Conservation (phyloP, 2,113 vertebrate genomes). For the Meleagris gallopavo region DNA sequence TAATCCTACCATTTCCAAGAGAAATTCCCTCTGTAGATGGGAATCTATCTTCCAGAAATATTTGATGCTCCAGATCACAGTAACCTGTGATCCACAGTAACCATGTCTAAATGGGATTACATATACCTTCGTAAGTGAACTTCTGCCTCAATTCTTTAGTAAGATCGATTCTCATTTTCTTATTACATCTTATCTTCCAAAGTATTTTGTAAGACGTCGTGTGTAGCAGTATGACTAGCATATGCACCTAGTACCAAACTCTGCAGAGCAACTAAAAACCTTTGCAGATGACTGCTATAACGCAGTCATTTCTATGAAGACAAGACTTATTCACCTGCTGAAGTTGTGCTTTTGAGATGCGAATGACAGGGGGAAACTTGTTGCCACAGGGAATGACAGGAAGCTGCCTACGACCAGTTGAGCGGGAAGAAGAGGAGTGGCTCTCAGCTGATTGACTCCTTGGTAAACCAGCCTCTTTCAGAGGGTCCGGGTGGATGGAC, state of each 20-base stretch:
- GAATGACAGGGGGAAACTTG: conserved; percentile 91
- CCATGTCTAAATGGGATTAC: neutral
- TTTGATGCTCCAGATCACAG: neutral
- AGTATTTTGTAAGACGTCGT: neutral
- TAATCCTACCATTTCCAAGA: neutral
- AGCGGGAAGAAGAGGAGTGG: conserved; percentile 81
- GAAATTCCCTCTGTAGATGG: neutral
- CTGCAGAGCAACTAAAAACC: conserved; percentile 24
- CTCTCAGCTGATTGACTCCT: conserved; percentile 88
- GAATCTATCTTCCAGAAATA: neutral
- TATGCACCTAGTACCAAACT: neutral
- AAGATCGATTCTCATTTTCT: neutral
- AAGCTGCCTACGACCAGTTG: conserved; percentile 86
- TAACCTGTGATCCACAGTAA: neutral
- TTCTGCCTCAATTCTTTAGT: neutral
- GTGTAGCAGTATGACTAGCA: conserved; percentile 53
- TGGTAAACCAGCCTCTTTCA: conserved; percentile 79
- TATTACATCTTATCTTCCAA: neutral
- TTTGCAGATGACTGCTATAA: neutral
- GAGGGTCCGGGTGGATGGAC: conserved; percentile 84
- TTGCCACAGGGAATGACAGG: conserved; percentile 86
- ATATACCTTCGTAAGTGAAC: neutral
- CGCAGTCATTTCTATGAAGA: conserved; percentile 35
- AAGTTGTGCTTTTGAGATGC: conserved; percentile 91
- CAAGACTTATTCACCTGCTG: conserved; percentile 88